phyloP scores from a whole-genome alignment of 1,140 invertebrate genomes.

The Mizuhopecten yessoensis region DNA sequence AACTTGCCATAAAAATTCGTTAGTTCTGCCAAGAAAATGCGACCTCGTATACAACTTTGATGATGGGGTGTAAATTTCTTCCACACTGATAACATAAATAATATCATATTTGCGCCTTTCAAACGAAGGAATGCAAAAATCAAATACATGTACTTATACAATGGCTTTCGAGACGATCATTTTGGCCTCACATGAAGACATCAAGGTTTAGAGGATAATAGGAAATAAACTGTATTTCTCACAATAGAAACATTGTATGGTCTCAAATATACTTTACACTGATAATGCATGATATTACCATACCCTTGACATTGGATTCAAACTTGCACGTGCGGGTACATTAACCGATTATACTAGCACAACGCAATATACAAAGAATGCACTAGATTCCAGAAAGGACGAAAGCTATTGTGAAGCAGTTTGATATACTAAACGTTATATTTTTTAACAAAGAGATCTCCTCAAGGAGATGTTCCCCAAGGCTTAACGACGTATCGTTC shows the following conservation, averaged over 20 bases:
- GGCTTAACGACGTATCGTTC: background rate
- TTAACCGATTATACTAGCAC: too few species aligned
- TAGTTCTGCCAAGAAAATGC: too few species aligned
- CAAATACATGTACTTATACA: too few species aligned
- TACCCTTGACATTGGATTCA: background rate
- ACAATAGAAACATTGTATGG: background rate
- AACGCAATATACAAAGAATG: background rate
- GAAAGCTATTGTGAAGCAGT: too few species aligned
- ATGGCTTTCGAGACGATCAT: too few species aligned
- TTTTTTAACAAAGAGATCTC: background rate
- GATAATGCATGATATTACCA: background rate
- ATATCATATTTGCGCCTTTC: too few species aligned
- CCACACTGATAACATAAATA: too few species aligned
- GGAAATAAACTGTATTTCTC: background rate
- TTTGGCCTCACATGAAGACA: background rate
- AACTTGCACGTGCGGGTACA: too few species aligned
- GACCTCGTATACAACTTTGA: too few species aligned
- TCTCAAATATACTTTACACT: background rate
- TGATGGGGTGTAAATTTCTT: too few species aligned
- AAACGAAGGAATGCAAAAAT: too few species aligned
- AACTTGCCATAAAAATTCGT: too few species aligned
- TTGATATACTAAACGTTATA: background rate
- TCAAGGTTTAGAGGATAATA: background rate
- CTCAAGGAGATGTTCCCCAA: background rate
- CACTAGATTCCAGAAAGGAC: background rate